Conservation (phyloP, 2,797 vertebrate genomes). For the Oreonectes daqikongensis region DNA sequence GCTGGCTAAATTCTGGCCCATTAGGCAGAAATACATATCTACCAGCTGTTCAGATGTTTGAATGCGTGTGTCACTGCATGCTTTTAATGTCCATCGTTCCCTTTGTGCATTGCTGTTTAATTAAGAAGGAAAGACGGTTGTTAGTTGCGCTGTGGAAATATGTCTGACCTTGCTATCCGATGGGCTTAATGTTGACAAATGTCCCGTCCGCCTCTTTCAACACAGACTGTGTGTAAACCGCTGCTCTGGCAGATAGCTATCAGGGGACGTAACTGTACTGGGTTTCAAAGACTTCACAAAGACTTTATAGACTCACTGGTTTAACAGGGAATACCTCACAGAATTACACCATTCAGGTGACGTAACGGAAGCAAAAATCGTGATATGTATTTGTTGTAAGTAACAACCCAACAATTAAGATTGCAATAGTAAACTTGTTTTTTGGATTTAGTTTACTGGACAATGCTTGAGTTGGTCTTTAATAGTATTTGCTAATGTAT, state of each 20-base stretch:
- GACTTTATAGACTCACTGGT: conserved; percentile 33
- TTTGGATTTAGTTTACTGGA: too few species aligned
- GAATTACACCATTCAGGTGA: too few species aligned
- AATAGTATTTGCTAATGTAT: too few species aligned
- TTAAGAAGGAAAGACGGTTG: conserved; percentile 54
- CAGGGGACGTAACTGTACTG: conserved; percentile 46
- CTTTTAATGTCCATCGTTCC: conserved; percentile 51
- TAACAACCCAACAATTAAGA: too few species aligned
- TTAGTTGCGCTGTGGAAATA: conserved; percentile 43
- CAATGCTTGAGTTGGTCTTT: too few species aligned
- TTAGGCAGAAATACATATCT: conserved; percentile 60
- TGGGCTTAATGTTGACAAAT: conserved; percentile 61
- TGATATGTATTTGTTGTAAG: background rate
- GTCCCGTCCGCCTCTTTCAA: conserved; percentile 51
- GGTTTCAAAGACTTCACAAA: conserved; percentile 57
- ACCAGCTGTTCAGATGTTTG: conserved; percentile 60
- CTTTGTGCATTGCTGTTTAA: conserved; percentile 60
- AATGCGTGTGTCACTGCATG: conserved; percentile 54
- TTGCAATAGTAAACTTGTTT: too few species aligned
- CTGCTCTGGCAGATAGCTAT: conserved; percentile 49
- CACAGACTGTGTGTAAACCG: conserved; percentile 33
- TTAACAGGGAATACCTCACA: background rate
- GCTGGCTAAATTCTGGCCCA: conserved; percentile 57
- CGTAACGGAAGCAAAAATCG: background rate
- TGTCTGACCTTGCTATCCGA: conserved; percentile 56